Percentiles rank a stretch among this genome's conserved stretches.
Evolutionary conservation across 2,797 vertebrate species (phyloP).

Genomic region (Chloroceryle amazona): DNA sequence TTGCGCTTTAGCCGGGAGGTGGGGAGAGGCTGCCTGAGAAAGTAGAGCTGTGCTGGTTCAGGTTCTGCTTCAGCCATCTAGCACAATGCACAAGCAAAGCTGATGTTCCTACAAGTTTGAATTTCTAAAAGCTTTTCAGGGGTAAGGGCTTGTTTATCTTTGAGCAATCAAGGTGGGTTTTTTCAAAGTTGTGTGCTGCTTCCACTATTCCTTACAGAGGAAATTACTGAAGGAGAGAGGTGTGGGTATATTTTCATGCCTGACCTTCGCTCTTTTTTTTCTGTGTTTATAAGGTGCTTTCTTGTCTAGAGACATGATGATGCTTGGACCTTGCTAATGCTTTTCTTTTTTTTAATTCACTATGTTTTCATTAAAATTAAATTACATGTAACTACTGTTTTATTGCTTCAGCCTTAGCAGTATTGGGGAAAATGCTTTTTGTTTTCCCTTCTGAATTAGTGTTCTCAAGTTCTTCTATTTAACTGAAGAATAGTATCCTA

Average conservation of each 20-base stretch:
- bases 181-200: not conserved
- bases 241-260: not conserved
- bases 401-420: not conserved
- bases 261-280: not conserved
- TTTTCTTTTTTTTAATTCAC: not conserved
- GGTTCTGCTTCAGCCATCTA: not conserved
- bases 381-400: not conserved
- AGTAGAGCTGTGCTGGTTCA: not conserved
- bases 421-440: not conserved
- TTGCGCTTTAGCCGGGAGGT: not conserved
- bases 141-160: not conserved
- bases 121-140: not conserved
- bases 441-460: not conserved
- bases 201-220: not conserved
- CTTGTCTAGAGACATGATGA: not conserved
- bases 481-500: not conserved
- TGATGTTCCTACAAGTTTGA: rapidly evolving
- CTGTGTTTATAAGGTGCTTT: not conserved
- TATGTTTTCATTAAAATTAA: not conserved
- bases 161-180: not conserved
- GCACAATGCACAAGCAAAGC: not conserved
- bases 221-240: not conserved
- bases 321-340: not conserved
- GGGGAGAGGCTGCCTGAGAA: not conserved
- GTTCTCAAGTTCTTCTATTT: not conserved